Evolutionary conservation across 2,797 vertebrate genomes (phyloP).

Genomic region (Sphenodon punctatus): DNA sequence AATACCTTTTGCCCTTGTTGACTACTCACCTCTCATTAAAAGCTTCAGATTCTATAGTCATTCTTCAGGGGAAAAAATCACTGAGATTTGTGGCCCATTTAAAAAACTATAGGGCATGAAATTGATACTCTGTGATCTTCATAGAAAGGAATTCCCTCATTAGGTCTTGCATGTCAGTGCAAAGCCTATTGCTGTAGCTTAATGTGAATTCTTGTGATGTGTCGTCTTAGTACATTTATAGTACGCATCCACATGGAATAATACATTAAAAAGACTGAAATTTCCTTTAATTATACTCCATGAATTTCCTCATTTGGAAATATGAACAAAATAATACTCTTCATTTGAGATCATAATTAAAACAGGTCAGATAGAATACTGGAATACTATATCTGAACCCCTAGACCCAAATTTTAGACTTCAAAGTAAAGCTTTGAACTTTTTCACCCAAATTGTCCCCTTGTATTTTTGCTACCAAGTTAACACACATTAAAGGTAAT

Average conservation of each 20-base stretch:
- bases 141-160: conserved; percentile 66
- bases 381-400: background rate
- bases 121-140: conserved; percentile 68
- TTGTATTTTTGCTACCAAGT: background rate
- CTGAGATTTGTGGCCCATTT: conserved; percentile 69
- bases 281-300: background rate
- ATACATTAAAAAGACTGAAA: background rate
- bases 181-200: conserved; percentile 45
- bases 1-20: conserved; percentile 9
- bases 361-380: background rate
- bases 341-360: background rate
- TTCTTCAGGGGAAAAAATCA: conserved; percentile 48
- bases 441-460: background rate
- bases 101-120: conserved; percentile 71
- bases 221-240: background rate
- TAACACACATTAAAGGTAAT: background rate
- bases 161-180: conserved; percentile 63
- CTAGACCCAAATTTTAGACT: background rate
- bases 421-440: background rate
- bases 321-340: too few relatives aligned
- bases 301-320: background rate
- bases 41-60: conserved; percentile 21
- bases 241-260: background rate
- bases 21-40: conserved; percentile 10
- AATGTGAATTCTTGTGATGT: conserved; percentile 26